Base-by-base conservation (phyloP, 92 coral and sea anemone species). In the Phenganax marumi region DNA sequence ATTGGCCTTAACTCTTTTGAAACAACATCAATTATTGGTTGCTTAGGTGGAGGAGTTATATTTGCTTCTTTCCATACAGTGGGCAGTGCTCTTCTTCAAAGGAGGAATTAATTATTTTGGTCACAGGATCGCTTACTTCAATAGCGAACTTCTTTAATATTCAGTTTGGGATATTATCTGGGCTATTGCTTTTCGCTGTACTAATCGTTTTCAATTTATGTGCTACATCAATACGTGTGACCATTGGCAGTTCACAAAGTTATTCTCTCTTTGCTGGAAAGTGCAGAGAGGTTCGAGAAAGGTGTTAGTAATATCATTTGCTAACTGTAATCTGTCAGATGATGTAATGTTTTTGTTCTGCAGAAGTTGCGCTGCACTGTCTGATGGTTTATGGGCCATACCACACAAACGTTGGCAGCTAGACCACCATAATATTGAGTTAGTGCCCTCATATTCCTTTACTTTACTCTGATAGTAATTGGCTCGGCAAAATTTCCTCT, bases 351-450 rank as follows among this genome's bases (percentile, higher is more conserved):
- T 14, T 24, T 26, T 26, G 55, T 73, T 77, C 0, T 82, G 52
- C 3, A 76, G 52, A 24, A 84, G 52, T 51, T 74, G 61, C 14
- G 68, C 6, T 33, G 87, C 76, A 3, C 74, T 14, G 24, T 75
- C 71, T 0, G 39, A 58, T 14, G 52, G 18, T 23, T 82, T 57
- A 43, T 54, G 57, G 24, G 17, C 56, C 88, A 85, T 85, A 16
- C 88, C 84, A 19, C 88, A 85, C 8, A 85, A 12, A 21, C 84
- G 52, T 3, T 76, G 76, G 60, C 88, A 85, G 10, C 64, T 64
- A 21, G 80, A 72, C 88, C 88, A 85, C 82, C 87, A 75, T 47
- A 46, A 66, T 46, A 49, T 75, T 12, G n/a, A n/a, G n/a, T n/a
- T n/a, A n/a, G n/a, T 72, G 47, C 17, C 69, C 51, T 43, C 68